phyloP scores from a whole-genome alignment of 2,888 invertebrate species.

The Synergus gifuensis region DNA sequence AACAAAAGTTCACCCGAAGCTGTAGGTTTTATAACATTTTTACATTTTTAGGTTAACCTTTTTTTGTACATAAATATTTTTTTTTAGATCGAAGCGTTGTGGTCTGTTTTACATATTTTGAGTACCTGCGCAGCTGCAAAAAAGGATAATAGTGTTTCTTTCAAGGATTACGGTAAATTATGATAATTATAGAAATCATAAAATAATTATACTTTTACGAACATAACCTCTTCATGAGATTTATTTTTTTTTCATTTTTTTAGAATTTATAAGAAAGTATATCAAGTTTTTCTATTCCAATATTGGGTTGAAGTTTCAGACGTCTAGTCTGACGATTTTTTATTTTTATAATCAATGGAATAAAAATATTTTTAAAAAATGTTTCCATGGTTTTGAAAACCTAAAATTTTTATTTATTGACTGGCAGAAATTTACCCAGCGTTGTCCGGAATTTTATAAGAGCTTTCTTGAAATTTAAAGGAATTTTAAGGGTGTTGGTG shows the following conservation, averaged over 20 bases:
- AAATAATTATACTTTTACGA: neutral
- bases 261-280: neutral
- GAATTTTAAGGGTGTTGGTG: too few relatives aligned
- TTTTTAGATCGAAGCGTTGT: conserved; percentile 50
- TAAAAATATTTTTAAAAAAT: too few relatives aligned
- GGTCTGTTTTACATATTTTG: conserved; percentile 52
- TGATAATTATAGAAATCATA: neutral
- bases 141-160: conserved; percentile 44
- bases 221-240: conserved; percentile 13
- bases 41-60: conserved; percentile 44
- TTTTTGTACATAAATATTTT: neutral
- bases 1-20: conserved; percentile 65
- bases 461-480: too few relatives aligned
- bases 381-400: too few relatives aligned
- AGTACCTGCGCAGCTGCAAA: conserved; percentile 46
- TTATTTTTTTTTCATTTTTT: too few relatives aligned
- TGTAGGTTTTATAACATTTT: conserved; percentile 64
- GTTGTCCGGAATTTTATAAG: too few relatives aligned
- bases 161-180: conserved; percentile 48
- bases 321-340: too few relatives aligned
- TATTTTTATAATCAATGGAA: too few relatives aligned
- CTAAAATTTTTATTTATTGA: too few relatives aligned
- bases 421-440: too few relatives aligned
- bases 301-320: too few relatives aligned
- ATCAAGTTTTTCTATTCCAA: neutral